Conservation (phyloP, 37 sponge, comb jelly and placozoan genomes). For the Beroe ovata region DNA sequence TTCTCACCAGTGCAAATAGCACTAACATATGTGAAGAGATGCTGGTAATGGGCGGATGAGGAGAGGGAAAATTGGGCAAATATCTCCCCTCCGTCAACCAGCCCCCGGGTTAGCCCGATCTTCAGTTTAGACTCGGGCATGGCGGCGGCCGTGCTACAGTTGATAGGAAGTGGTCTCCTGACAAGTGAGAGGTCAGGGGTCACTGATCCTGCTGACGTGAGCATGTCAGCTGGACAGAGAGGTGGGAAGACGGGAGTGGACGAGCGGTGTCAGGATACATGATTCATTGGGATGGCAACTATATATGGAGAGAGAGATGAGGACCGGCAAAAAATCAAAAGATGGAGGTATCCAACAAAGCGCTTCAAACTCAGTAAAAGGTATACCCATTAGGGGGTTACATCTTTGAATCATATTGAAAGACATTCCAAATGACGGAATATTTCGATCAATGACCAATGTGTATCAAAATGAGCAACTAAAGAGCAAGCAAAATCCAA, state of each 20-base stretch:
- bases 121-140: constrained; percentile 34
- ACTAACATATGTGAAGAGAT: constrained; percentile 49
- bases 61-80: constrained; percentile 67
- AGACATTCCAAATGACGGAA: too few relatives aligned
- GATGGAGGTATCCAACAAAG: too few relatives aligned
- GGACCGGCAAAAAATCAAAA: too few relatives aligned
- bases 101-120: constrained; percentile 61
- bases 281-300: neutral
- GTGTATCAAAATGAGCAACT: too few relatives aligned
- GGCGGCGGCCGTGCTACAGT: neutral
- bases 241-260: neutral
- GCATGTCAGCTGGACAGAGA: neutral
- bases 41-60: constrained; percentile 60
- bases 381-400: too few relatives aligned
- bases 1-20: constrained; percentile 57
- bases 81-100: constrained; percentile 67
- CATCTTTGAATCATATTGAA: too few relatives aligned
- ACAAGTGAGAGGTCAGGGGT: constrained; percentile 5
- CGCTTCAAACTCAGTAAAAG: too few relatives aligned
- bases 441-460: too few relatives aligned
- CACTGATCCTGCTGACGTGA: neutral
- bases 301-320: too few relatives aligned
- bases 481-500: too few relatives aligned
- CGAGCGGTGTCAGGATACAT: neutral
- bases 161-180: neutral